Evolutionary conservation across 1,140 invertebrate genomes (phyloP).

Genomic region (Campoletis sonorensis): DNA sequence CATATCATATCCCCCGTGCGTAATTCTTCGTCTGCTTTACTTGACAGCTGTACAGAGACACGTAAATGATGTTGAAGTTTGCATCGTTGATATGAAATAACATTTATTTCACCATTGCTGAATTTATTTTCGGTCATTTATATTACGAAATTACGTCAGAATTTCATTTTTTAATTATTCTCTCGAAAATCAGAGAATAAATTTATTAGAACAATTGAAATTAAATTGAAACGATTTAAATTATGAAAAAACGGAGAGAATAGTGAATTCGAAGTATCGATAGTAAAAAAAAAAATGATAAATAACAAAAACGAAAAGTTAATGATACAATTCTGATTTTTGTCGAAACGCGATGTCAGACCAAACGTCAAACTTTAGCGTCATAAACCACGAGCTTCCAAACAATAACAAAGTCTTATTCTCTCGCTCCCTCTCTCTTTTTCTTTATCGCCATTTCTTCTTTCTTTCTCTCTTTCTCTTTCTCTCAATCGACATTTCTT

Average conservation of each 20-base stretch:
- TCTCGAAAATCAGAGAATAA: too few relatives aligned
- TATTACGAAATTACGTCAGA: too few relatives aligned
- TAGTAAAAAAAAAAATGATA: neutral
- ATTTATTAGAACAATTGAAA: too few relatives aligned
- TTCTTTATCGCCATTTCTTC: neutral
- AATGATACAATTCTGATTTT: neutral
- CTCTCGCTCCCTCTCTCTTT: neutral
- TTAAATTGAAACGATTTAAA: too few relatives aligned
- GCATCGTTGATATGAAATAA: too few relatives aligned
- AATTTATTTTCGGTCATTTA: too few relatives aligned
- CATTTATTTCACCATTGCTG: too few relatives aligned
- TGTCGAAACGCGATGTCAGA: neutral
- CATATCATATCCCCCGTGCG: conserved; percentile 7
- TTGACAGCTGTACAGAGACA: neutral
- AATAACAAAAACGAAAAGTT: neutral
- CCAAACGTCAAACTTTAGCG: conserved; percentile 3
- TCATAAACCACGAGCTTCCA: neutral
- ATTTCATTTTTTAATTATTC: too few relatives aligned
- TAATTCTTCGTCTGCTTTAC: neutral
- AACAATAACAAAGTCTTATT: neutral
- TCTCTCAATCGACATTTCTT: neutral
- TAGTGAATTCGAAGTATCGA: too few relatives aligned
- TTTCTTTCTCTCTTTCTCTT: neutral
- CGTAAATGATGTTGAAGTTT: neutral
- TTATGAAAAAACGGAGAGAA: too few relatives aligned